Evolutionary conservation across 2,888 invertebrate species (phyloP).

Genomic region (Ichneumoninae sp.): DNA sequence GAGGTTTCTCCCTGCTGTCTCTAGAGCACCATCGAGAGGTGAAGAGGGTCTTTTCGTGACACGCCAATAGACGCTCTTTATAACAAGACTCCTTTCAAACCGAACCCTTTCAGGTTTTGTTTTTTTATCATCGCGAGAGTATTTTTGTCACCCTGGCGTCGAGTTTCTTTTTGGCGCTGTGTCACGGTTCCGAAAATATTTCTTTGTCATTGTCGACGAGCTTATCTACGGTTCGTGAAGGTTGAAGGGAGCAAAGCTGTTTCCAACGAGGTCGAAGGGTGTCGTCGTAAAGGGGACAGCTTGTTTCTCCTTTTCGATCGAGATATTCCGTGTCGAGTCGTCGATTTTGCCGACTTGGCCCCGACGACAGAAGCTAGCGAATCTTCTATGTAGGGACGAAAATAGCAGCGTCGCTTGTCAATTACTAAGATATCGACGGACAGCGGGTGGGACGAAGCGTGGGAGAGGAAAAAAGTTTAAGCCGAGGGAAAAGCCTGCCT

Average conservation of each 20-base stretch:
- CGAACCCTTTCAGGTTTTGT: neutral
- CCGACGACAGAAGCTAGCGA: neutral
- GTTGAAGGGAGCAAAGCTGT: conserved; percentile 18
- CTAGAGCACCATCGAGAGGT: neutral
- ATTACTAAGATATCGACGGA: conserved; percentile 25
- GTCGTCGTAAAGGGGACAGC: conserved; percentile 12
- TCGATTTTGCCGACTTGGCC: conserved; percentile 12
- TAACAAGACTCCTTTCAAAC: neutral
- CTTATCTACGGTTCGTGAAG: conserved; percentile 14
- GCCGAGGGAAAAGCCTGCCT: neutral
- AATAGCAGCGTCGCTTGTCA: conserved; percentile 37
- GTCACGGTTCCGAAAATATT: conserved; percentile 28
- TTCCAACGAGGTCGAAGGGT: conserved; percentile 43
- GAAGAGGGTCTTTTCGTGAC: neutral
- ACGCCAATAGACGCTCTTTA: neutral
- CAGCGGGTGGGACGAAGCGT: neutral
- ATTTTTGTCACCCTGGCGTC: neutral
- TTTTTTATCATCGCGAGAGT: neutral
- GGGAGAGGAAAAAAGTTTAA: neutral
- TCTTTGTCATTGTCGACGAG: conserved; percentile 15
- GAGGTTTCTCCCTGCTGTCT: neutral
- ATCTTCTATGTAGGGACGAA: neutral
- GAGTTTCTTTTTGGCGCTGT: neutral
- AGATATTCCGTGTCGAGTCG: conserved; percentile 25
- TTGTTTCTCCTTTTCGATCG: conserved; percentile 40